Conservation (phyloP, 2,113 vertebrate genomes). For the zebrafish (Danio rerio) region DNA sequence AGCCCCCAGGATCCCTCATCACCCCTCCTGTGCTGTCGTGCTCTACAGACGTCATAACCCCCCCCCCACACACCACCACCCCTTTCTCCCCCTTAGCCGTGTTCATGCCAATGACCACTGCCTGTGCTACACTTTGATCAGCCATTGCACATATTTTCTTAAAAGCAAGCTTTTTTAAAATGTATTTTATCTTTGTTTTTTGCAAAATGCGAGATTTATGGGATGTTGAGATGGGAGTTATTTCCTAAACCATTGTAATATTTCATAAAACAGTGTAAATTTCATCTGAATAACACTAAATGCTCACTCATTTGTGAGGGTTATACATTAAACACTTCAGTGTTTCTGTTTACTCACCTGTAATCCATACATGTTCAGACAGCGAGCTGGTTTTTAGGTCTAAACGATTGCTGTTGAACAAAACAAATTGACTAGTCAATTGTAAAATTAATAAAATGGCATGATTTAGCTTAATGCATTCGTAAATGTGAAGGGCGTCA, state of each 20-base stretch:
- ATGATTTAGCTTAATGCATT: neutral
- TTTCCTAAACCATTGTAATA: neutral
- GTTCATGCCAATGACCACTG: conserved; percentile 83
- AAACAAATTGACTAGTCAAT: neutral
- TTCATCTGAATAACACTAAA: no score
- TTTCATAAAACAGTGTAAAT: neutral
- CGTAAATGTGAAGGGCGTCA: neutral
- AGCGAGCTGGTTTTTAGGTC: neutral
- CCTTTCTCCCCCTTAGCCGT: conserved; percentile 70
- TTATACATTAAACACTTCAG: no score
- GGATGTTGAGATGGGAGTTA: neutral
- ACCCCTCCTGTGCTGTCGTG: conserved; percentile 61
- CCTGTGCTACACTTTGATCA: conserved; percentile 87
- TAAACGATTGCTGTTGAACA: neutral
- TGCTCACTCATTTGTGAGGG: no score
- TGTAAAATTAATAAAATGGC: neutral
- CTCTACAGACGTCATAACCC: conserved; percentile 54
- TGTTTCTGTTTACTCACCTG: no score
- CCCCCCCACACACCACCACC: conserved; percentile 48
- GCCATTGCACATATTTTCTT: conserved; percentile 34
- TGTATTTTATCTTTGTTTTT: no score
- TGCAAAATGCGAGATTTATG: neutral
- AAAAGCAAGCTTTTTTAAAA: neutral
- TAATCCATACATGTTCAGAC: neutral
- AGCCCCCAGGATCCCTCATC: conserved; percentile 75